Percentiles rank a stretch among this genome's conserved stretches.
Evolutionary conservation across 2,113 vertebrate species (phyloP).

Genomic region (Cyprinodon variegatus): DNA sequence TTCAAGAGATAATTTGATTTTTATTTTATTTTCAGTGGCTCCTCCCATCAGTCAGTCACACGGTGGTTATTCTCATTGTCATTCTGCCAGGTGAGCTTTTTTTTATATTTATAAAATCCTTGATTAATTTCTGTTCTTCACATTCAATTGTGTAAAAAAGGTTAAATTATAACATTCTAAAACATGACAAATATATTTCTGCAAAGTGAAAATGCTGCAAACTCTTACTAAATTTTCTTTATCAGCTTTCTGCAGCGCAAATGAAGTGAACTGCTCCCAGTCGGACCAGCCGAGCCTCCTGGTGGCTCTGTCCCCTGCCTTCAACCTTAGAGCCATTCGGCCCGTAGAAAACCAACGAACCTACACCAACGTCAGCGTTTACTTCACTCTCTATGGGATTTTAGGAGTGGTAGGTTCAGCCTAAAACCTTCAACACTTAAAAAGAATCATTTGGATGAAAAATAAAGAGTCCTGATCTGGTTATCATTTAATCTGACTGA

Average conservation of each 20-base stretch:
- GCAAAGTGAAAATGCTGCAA: not conserved
- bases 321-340: conserved; percentile 58
- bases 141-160: not conserved
- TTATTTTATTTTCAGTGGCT: conserved; percentile 33
- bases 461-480: not conserved
- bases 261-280: conserved; percentile 63
- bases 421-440: not conserved
- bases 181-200: not conserved
- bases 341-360: conserved; percentile 66
- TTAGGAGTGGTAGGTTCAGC: conserved; percentile 76
- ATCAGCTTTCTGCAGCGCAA: conserved; percentile 40
- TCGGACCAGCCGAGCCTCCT: conserved; percentile 58
- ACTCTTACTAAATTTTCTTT: not conserved
- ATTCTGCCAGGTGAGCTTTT: conserved; percentile 45
- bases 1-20: not conserved
- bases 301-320: conserved; percentile 54
- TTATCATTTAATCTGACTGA: not conserved
- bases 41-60: not conserved
- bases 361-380: conserved; percentile 45
- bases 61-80: conserved; percentile 13
- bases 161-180: not conserved
- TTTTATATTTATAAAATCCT: no score
- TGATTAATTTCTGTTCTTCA: no score
- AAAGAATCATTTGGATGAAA: no score
- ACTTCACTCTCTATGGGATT: conserved; percentile 73